phyloP scores from a whole-genome alignment of 2,113 vertebrate genomes.

The Semnornis frantzii region DNA sequence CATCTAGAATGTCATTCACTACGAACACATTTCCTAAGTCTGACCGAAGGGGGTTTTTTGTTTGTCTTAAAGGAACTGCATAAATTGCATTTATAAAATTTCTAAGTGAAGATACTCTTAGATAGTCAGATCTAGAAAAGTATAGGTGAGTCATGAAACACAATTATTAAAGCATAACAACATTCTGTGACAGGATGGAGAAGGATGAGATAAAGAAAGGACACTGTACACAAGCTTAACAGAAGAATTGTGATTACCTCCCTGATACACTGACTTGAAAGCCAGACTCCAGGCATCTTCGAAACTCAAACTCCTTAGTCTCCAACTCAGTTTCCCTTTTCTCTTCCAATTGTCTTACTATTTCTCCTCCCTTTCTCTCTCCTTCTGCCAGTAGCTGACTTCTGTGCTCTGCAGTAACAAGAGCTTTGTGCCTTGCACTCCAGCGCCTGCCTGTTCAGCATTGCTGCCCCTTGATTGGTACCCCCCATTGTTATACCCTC shows the following conservation, averaged over 20 bases:
- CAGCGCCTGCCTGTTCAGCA: conserved; percentile 7
- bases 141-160: not conserved
- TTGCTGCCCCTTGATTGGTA: conserved; percentile 45
- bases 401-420: not conserved
- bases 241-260: not conserved
- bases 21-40: not conserved
- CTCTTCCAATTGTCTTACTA: not conserved
- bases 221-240: not conserved
- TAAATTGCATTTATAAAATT: not conserved
- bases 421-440: not conserved
- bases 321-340: not conserved
- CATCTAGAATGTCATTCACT: not conserved
- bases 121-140: not conserved
- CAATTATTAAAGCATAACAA: not conserved
- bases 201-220: not conserved
- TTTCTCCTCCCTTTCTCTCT: not conserved
- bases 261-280: not conserved
- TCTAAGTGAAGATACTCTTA: not conserved
- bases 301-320: not conserved
- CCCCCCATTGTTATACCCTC: not conserved
- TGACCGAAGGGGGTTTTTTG: not conserved
- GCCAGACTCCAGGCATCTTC: not conserved
- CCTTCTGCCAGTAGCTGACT: not conserved
- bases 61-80: not conserved
- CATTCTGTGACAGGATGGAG: not conserved